Evolutionary conservation across 2,888 invertebrate genomes (phyloP), one percentile per base, ranked within the genome.

Genomic region (Aplocera efformata): DNA sequence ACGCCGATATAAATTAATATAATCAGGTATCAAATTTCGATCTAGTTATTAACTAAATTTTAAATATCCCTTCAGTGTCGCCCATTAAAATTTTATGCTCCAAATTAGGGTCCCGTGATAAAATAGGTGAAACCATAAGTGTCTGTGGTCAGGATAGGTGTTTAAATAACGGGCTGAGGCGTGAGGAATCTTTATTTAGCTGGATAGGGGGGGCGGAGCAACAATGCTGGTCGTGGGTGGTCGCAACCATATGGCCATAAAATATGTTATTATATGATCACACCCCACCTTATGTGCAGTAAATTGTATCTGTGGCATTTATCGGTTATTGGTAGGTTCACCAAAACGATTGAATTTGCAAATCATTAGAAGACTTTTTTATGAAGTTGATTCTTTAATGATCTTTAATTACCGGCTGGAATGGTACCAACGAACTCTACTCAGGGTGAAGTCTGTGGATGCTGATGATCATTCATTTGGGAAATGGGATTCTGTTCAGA

Each of bases 171-270:
- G 17, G 8, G 8, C 32, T 13, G 17, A 32, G 32, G 24, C 32
- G 24, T 25, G 24, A 24, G 24, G 9, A 10, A 29, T 28, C 29
- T 36, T 10, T 46, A 72, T 70, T 74, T 69, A 72, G 70, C 70
- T 72, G 77, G 74, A 69, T 71, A 73, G 69, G 79, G 55, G 60
- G 62, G 84, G 83, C 80, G 84, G 69, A 77, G 75, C 62, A 39
- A 64, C 67, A 73, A 79, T 73, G 67, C 67, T 61, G 70, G 39
- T 56, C 60, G 67, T 82, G 82, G 82, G 85, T 84, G 85, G 84
- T 75, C 58, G 55, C 61, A n/a, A n/a, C n/a, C n/a, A 72, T 54
- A 65, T 66, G 66, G 56, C 67, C 69, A 75, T 78, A 78, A 77
- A 73, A 73, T 73, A 74, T 71, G 61, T 61, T 71, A 72, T 67